Evolutionary conservation across 2,113 vertebrate genomes (phyloP).

Genomic region (Archocentrus centrarchus): DNA sequence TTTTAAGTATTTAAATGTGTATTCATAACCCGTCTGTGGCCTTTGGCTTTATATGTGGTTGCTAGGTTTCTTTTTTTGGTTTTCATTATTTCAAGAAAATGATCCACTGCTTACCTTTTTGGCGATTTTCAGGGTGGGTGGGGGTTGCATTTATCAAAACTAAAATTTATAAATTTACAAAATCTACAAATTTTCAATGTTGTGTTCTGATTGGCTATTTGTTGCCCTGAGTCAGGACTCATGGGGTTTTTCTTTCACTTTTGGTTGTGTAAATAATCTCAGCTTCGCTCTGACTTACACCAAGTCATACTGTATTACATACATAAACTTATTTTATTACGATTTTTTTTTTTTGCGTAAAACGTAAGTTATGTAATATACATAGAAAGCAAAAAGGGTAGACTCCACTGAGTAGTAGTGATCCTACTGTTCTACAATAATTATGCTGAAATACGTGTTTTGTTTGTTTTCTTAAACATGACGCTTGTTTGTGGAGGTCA

Average conservation of each 20-base stretch:
- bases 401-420: neutral
- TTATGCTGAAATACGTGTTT: neutral
- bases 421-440: neutral
- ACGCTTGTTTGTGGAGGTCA: neutral
- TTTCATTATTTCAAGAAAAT: too few relatives aligned
- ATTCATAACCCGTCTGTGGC: neutral
- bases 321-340: neutral
- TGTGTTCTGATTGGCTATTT: neutral
- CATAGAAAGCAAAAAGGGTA: neutral
- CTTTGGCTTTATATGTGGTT: too few relatives aligned
- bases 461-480: neutral
- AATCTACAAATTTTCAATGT: slow-evolving; percentile 2
- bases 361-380: neutral
- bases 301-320: neutral
- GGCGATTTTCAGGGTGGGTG: too few relatives aligned
- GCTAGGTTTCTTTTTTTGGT: too few relatives aligned
- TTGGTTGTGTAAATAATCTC: neutral
- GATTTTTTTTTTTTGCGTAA: neutral
- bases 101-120: too few relatives aligned
- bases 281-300: neutral
- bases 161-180: neutral
- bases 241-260: neutral
- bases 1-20: neutral
- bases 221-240: neutral
- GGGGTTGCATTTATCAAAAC: too few relatives aligned